Evolutionary conservation across 2,888 invertebrate species (phyloP), one percentile per base, ranked within the genome.

Genomic region (Ganaspis brasiliensis): DNA sequence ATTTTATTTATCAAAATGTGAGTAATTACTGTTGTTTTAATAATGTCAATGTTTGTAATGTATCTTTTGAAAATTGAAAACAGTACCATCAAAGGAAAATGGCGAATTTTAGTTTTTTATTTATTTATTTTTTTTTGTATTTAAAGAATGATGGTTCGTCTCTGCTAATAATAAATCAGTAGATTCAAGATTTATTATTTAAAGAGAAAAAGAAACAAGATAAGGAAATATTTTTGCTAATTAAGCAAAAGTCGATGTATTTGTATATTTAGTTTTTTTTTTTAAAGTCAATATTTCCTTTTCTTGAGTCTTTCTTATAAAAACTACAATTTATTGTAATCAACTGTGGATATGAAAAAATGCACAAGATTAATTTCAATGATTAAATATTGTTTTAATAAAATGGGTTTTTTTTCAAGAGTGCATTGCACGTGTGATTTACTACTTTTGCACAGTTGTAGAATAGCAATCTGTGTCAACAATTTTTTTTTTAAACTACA

Each of bases 291-390:
- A 24, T 45, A 37, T 67, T 45, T 67, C 45, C 24, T n/a, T 45
- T 63, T 37, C 14, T 19, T 14, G 21, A 21, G 19, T 14, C 12
- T 40, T 16, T 16, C 59, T 31, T n/a, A n/a, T 67, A 67, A 24
- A 56, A 26, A 67, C 9, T 45, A 4, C 63, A 37, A 21, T 40
- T 21, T 24, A 67, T n/a, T 67, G 45, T 45, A 67, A 21, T 67
- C 3, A 24, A 24, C 14, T 26, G 2, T 14, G 6, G n/a, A n/a
- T 63, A 67, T 14, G 45, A 40, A 75, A 70, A 80, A 75, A 77
- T 63, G 35, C 35, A 21, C 52, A 19, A 73, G 4, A 8, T 35
- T 40, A 74, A 83, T 45, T 79, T 57, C 6, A 4, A 0, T 16
- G 19, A 21, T 52, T 12, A 10, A 16, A n/a, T 49, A 8, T 49